Evolutionary conservation across 2,797 vertebrate species (phyloP).

Genomic region (Fistularia tabacaria): DNA sequence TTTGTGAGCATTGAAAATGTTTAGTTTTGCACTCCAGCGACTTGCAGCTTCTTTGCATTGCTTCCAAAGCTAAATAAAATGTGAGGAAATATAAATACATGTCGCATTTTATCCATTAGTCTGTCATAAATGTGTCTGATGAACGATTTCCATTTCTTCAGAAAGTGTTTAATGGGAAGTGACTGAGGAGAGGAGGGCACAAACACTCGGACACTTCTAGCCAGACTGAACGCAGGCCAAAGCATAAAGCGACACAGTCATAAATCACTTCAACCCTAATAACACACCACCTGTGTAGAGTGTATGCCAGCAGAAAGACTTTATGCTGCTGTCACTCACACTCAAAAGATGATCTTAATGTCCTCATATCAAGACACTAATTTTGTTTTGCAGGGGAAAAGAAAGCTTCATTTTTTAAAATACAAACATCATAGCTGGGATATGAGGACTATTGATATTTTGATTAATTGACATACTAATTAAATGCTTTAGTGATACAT

Average conservation of each 20-base stretch:
- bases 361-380: neutral
- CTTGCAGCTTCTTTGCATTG: neutral
- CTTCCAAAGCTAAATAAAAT: conserved; percentile 1
- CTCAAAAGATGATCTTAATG: neutral
- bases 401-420: too few relatives aligned
- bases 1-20: too few relatives aligned
- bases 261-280: conserved; percentile 32
- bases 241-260: conserved; percentile 10
- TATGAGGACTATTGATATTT: too few relatives aligned
- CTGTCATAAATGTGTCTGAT: conserved; percentile 41
- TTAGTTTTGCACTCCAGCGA: neutral
- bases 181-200: conserved; percentile 32
- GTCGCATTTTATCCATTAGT: conserved; percentile 15
- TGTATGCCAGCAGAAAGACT: conserved; percentile 29
- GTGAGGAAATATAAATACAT: neutral
- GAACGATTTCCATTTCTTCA: conserved; percentile 58
- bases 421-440: too few relatives aligned
- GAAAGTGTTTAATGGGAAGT: conserved; percentile 57
- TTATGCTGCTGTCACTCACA: conserved; percentile 13
- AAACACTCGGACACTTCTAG: conserved; percentile 36
- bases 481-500: too few relatives aligned
- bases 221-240: conserved; percentile 16
- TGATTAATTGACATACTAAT: too few relatives aligned
- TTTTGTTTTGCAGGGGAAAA: neutral
- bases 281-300: conserved; percentile 34